Evolutionary conservation across 1,140 invertebrate species (phyloP).

Genomic region (Platorchestia sp.): DNA sequence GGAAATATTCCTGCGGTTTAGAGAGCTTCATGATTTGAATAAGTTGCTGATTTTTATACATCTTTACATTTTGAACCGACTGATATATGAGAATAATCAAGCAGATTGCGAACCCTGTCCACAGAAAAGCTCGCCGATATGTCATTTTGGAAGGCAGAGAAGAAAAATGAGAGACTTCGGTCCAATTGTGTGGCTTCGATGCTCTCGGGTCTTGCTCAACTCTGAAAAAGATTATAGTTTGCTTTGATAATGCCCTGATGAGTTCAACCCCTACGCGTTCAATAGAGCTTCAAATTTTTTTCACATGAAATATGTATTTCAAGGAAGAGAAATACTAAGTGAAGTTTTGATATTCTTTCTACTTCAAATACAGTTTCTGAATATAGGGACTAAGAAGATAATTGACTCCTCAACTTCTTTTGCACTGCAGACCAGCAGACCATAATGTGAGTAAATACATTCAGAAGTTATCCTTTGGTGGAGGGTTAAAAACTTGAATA

Average conservation of each 20-base stretch:
- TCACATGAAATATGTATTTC: not conserved
- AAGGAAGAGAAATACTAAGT: not conserved
- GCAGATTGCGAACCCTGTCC: not conserved
- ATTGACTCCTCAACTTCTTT: too few species aligned
- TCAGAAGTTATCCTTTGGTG: too few species aligned
- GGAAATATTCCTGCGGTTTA: not conserved
- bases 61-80: not conserved
- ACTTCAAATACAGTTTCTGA: not conserved
- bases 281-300: not conserved
- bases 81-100: not conserved
- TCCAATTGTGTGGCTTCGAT: not conserved
- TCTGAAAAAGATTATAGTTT: not conserved
- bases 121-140: not conserved
- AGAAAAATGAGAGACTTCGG: not conserved
- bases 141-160: not conserved
- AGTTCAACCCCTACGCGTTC: not conserved
- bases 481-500: too few species aligned
- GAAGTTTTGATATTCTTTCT: not conserved
- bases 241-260: not conserved
- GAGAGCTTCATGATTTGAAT: not conserved
- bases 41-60: not conserved
- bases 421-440: too few species aligned
- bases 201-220: not conserved
- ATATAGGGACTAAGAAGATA: not conserved
- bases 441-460: too few species aligned